phyloP scores from a whole-genome alignment of 2,113 vertebrate species.

The Rana temporaria region DNA sequence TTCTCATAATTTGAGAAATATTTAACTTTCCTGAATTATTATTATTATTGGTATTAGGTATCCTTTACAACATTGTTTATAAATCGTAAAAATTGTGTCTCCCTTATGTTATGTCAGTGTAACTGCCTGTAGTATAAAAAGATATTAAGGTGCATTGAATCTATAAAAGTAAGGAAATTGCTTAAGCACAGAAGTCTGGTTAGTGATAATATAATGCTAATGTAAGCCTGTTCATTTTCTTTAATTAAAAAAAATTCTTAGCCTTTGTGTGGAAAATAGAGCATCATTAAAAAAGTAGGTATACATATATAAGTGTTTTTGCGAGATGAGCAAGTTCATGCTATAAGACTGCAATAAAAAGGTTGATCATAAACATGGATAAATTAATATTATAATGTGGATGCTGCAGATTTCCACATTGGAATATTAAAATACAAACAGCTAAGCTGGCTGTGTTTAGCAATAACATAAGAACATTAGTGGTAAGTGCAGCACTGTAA shows the following conservation, averaged over 20 bases:
- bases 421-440: slow-evolving; percentile 25
- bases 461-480: background rate
- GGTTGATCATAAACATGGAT: slow-evolving; percentile 4
- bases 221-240: slow-evolving; percentile 56
- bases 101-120: slow-evolving; percentile 15
- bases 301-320: slow-evolving; percentile 26
- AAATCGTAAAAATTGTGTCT: background rate
- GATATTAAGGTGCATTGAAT: slow-evolving; percentile 40
- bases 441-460: slow-evolving; percentile 1
- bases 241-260: slow-evolving; percentile 68
- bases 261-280: slow-evolving; percentile 58
- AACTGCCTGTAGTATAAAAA: slow-evolving; percentile 19
- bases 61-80: slow-evolving; percentile 10
- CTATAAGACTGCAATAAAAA: slow-evolving; percentile 15
- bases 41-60: background rate
- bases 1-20: background rate
- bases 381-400: slow-evolving; percentile 48
- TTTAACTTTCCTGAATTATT: background rate
- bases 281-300: slow-evolving; percentile 49
- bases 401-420: slow-evolving; percentile 47
- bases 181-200: slow-evolving; percentile 59
- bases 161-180: slow-evolving; percentile 35
- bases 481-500: background rate
- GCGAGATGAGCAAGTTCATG: slow-evolving; percentile 35
- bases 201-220: slow-evolving; percentile 53